Base-by-base conservation (phyloP, 2,888 invertebrate genomes). In the Aelia acuminata region DNA sequence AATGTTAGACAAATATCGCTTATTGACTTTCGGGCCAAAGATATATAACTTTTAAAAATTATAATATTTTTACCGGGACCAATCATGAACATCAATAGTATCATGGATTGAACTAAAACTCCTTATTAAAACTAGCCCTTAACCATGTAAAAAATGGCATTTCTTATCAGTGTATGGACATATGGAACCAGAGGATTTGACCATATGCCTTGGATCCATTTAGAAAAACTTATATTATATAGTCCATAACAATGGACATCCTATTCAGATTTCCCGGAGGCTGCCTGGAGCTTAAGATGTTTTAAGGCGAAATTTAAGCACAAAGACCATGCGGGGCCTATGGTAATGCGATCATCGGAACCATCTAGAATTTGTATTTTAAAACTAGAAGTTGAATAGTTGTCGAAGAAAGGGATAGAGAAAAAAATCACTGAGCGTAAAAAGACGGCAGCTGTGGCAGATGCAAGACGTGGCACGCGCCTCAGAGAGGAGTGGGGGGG, bases 381-480 rank as follows among this genome's bases (percentile, higher is more conserved):
- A 75, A 75, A 75, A 75, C 35, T 75, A 39, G 39, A 75, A 75
- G 39, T 75, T 75, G 39, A 75, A 75, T 75, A 75, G 75, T 20
- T 39, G 39, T 43, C 20, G 39, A 75, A 75, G 39, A 43, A 75
- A 75, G 75, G 39, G 75, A 75, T 75, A 20, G 75, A 75, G 75
- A 75, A 75, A 75, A 75, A 75, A 75, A 75, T 75, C 75, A 75
- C 20, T 75, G 75, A 75, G 75, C 39, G 75, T 75, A 75, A 75
- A 75, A 75, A 75, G 75, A 75, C 75, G 75, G 75, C 75, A 75
- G 75, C 75, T 75, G 75, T 75, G 75, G 75, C 75, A 75, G 75
- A 75, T 75, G 75, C 75, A 75, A 75, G 39, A 75, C 75, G 75
- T 75, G 75, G 75, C 75, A 75, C 75, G 75, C 39, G 75, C 75